These are phyloP conservation scores for Hoplodrina ambigua DNA, from an alignment of 2,888 invertebrate genomes.

Conservation along the genomic window DNA sequence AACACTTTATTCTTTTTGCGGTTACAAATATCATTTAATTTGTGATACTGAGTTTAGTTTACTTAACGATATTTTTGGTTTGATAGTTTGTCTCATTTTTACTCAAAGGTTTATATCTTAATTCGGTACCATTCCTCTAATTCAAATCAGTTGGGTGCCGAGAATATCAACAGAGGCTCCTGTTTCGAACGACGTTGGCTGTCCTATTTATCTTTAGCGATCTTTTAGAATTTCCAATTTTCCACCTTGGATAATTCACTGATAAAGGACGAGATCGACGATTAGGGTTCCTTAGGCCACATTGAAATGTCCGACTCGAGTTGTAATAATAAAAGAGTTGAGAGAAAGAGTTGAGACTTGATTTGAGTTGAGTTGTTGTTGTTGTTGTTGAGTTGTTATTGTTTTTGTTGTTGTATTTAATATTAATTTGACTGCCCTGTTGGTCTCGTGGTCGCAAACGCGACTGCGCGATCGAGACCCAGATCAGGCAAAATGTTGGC, in stretches of 20 bases:
- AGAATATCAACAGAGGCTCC: constrained; percentile 10
- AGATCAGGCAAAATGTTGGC: no score
- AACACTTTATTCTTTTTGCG: neutral
- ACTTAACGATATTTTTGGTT: neutral
- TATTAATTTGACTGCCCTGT: no score
- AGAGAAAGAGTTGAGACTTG: no score
- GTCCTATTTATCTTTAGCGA: constrained; percentile 24
- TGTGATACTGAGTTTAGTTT: no score
- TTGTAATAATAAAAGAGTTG: no score
- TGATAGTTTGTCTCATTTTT: constrained; percentile 1
- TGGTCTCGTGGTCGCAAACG: no score
- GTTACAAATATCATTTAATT: no score
- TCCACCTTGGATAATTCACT: constrained; percentile 32
- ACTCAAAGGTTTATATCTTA: constrained; percentile 4
- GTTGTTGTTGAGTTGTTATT: no score
- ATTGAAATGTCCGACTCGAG: neutral
- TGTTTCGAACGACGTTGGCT: neutral
- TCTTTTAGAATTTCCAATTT: constrained; percentile 35
- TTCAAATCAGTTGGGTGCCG: constrained; percentile 35
- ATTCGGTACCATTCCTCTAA: constrained; percentile 12
- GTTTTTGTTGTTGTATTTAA: no score
- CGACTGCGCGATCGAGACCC: no score
- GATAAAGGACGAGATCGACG: neutral
- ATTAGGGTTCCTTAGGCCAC: neutral
- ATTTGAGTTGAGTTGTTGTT: no score